A percentile compares a stretch with the other conserved stretches of the same genome.
Conservation (phyloP, 1,140 invertebrate genomes). For the Zaprionus africanus region DNA sequence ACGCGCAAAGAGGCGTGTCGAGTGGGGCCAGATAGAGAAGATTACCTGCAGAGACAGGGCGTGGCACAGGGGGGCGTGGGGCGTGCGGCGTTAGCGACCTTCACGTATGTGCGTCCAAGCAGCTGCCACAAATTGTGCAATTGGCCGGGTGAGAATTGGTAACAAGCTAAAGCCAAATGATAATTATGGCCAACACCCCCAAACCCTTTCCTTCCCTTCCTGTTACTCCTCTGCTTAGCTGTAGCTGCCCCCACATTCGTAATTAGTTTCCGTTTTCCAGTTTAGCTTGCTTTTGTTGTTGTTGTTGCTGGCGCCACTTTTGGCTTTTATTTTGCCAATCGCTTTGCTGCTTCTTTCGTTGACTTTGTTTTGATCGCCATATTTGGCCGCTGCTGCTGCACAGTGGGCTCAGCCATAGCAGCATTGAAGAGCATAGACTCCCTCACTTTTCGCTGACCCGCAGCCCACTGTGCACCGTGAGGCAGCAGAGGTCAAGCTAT, state of each 20-base stretch:
- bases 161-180: conserved; percentile 48
- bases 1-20: not conserved
- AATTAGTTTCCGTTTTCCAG: conserved; percentile 43
- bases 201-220: not conserved
- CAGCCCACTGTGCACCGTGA: conserved; percentile 48
- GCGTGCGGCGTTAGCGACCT: conserved; percentile 32
- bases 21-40: not conserved
- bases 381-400: conserved; percentile 16
- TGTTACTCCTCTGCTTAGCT: not conserved
- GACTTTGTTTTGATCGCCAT: conserved; percentile 44
- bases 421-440: not conserved
- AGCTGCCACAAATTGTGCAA: conserved; percentile 12
- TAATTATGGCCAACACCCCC: conserved; percentile 34
- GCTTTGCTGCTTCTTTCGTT: conserved; percentile 27
- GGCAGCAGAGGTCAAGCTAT: conserved; percentile 55
- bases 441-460: not conserved
- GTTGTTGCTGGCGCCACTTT: conserved; percentile 14
- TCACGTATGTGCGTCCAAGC: conserved; percentile 48
- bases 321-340: conserved; percentile 35
- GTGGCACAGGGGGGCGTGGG: not conserved
- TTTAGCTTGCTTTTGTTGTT: conserved; percentile 19
- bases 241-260: not conserved
- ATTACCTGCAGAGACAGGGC: not conserved
- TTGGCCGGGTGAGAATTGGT: conserved; percentile 55
- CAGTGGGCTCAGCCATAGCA: conserved; percentile 8